These are phyloP conservation scores for Muscidifurax raptorellus DNA, from an alignment of 1,140 invertebrate genomes.

Conservation along the genomic window DNA sequence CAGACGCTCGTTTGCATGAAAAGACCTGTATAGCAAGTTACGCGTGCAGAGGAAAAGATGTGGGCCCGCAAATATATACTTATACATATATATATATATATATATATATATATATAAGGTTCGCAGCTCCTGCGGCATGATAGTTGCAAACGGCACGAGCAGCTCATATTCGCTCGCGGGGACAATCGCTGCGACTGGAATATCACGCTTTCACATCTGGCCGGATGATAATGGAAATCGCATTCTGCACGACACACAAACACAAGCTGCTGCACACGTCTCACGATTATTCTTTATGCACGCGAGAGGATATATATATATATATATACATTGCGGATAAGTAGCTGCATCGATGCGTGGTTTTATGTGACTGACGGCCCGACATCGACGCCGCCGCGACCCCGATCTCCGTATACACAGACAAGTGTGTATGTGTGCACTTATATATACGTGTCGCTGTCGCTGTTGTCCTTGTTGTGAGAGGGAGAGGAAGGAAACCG, in stretches of 20 bases:
- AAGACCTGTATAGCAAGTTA: neutral
- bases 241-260: slow-evolving; percentile 44
- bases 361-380: neutral
- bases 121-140: no score
- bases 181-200: slow-evolving; percentile 38
- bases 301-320: neutral
- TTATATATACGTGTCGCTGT: no score
- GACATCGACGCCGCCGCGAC: slow-evolving; percentile 27
- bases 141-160: neutral
- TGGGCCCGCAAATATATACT: no score
- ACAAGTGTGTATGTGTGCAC: neutral
- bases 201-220: slow-evolving; percentile 39
- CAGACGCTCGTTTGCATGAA: no score
- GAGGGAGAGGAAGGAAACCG: neutral
- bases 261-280: neutral
- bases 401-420: neutral
- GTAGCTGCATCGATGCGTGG: neutral
- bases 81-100: no score
- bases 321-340: no score
- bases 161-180: slow-evolving; percentile 29
- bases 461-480: neutral
- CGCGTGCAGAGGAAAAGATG: no score
- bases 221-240: slow-evolving; percentile 64
- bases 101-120: no score
- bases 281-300: neutral